Evolutionary conservation across 2,113 vertebrate species (phyloP).

Genomic region (Sus scrofa): DNA sequence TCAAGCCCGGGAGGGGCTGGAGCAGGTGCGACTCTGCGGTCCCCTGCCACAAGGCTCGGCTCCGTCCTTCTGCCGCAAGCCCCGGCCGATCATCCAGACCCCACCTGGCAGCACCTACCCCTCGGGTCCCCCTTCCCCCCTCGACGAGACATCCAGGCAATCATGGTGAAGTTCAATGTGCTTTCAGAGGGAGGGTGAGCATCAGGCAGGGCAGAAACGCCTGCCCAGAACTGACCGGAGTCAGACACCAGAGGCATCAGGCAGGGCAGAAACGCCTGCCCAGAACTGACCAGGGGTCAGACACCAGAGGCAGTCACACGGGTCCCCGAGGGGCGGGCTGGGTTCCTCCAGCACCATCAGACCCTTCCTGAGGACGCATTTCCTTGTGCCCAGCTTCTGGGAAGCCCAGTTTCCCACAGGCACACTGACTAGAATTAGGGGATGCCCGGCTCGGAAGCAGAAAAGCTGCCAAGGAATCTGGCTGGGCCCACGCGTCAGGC

Average conservation of each 20-base stretch:
- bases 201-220: fast-evolving
- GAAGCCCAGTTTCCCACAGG: neutral
- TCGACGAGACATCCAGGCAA: fast-evolving
- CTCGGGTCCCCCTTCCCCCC: fast-evolving
- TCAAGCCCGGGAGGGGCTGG: neutral
- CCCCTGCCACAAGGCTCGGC: neutral
- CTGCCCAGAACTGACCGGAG: fast-evolving
- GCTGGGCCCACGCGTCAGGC: fast-evolving
- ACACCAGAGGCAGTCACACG: fast-evolving
- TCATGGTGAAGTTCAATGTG: fast-evolving
- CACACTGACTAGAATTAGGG: neutral
- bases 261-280: fast-evolving
- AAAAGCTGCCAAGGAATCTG: neutral
- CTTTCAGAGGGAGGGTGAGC: too few relatives aligned
- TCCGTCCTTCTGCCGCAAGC: neutral
- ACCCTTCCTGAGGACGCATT: neutral
- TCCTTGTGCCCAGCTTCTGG: neutral
- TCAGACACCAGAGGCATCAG: fast-evolving
- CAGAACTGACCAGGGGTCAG: fast-evolving
- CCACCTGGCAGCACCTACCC: fast-evolving
- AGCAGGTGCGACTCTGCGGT: neutral
- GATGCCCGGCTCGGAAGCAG: neutral
- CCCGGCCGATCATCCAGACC: too few relatives aligned
- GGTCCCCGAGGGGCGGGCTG: neutral
- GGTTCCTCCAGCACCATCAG: neutral